Base-by-base conservation (phyloP, 2,888 invertebrate genomes). In the Stomorhina lunata region DNA sequence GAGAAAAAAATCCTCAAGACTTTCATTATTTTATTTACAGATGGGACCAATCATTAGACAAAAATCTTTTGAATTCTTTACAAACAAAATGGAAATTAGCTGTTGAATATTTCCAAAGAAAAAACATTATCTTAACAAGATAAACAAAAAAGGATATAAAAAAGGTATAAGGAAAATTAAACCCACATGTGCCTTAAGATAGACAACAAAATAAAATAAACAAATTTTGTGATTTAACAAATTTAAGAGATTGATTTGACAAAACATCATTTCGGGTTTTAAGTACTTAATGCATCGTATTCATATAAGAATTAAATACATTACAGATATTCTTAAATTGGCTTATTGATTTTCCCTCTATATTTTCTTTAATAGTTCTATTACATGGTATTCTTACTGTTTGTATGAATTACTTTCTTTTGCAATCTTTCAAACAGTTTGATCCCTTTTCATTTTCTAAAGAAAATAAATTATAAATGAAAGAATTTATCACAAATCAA, bases 401-500 rank as follows among this genome's bases (percentile, higher is more conserved):
- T 4, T 53, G 22, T 59, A 48, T 59, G 43, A 73, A 29, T 75
- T 25, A 37, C 65, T 78, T 72, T 61, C 72, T 68, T 61, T n/a
- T 45, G 20, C 27, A 63, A 78, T 73, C 61, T 72, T 43, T 78
- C 65, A 48, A 78, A 37, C 55, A 85, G 37, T 78, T 81, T 80
- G 66, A 57, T 80, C 63, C 71, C 53, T 80, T 75, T 75, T 71
- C 34, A 55, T 68, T 69, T 73, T 50, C 17, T 32, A 55, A 72
- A 45, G 65, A 40, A 71, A 66, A 72, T 20, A 77, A 72, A 48
- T 76, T 66, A 72, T 81, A 75, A 73, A 80, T 71, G 81, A 80
- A 69, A 68, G 80, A 84, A 84, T 89, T 88, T 87, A 86, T 85
- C 88, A 87, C 88, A 88, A 89, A 89, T 89, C 89, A 89, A 89